Evolutionary conservation across 2,797 vertebrate species (phyloP), one percentile per base, ranked within the genome.

Genomic region (Sebastolobus altivelis): DNA sequence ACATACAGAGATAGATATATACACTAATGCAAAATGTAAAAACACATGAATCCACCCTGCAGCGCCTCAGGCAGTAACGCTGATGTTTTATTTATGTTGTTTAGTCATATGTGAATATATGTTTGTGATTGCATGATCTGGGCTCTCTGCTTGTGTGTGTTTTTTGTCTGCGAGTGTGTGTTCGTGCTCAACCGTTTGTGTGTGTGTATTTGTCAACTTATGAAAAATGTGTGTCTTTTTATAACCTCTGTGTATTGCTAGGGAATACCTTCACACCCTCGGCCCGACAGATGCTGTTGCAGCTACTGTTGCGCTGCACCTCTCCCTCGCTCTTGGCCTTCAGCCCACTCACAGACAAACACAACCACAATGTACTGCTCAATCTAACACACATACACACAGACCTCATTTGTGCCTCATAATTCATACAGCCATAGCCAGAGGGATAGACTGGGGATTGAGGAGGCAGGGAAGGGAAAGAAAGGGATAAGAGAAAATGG

Each of bases 231-330:
- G 66, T 76, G 59, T 79, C 40, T 89, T 86, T 86, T 85, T 75
- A 77, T 89, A 89, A 90, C 78, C 87, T 75, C 74, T 77, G 79
- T 78, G 77, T 72, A 79, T 75, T 31, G 18, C 68, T 6, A 67
- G 75, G 88, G 86, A 89, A 92, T 88, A 88, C 85, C 92, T 89
- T 91, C 87, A 88, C 90, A 93, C 79, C 65, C 67, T 85, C 35
- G 1, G 59, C 75, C 76, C 37, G 75, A 89, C 91, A 93, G 92
- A 89, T 88, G 90, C 91, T 83, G 83, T 71, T 81, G 81, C 80
- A 87, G 82, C 82, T 75, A 90, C 72, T 88, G 89, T 83, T 88
- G 72, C 65, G 16, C 70, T 78, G 81, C 16, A 46, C 72, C 61
- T 81, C 80, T 80, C 58, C 12, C 84, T 85, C 29, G 3, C 86